Base-by-base conservation (phyloP, 2,888 invertebrate genomes). In the Keiferia lycopersicella region DNA sequence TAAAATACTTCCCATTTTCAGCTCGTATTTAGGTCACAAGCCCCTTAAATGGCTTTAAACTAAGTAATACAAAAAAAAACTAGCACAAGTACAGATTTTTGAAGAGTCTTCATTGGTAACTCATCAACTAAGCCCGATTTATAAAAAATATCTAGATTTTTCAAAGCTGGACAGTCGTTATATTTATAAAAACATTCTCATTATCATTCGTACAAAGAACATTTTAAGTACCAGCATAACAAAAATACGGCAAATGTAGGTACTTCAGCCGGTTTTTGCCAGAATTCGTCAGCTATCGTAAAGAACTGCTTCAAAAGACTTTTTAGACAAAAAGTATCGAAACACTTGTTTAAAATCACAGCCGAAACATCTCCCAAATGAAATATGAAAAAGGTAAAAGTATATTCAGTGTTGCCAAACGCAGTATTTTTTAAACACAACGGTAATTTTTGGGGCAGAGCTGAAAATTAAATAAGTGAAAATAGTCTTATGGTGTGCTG, bases 321-420 rank as follows among this genome's bases (percentile, higher is more conserved):
- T 16, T 30, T 34, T 34, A 45, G 16, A 45, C 45, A 45, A 45
- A 45, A 45, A 45, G n/a, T 16, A 50, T 50, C 20, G n/a, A 22
- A 50, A 50, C 18, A 18, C 18, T 50, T 50, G 50, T 50, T 20
- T 50, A 20, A 50, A 50, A 50, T 50, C 50, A 50, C 20, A 50
- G 50, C 20, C 50, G 50, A 22, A 50, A 50, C 50, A 20, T 20
- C 50, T 50, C 50, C 20, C 20, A 50, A 50, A 50, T 20, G 18
- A 50, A 50, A 50, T 50, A 50, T 50, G 50, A 22, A 50, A 50
- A 50, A 50, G 50, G 20, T 50, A 50, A 45, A 45, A 45, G 26
- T 26, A n/a, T 10, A 45, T n/a, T 16, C 16, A 45, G 45, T 45
- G 45, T 45, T 45, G 45, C 45, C 45, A 45, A 34, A n/a, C 11